A percentile compares a stretch with the other conserved stretches of the same genome.
Conservation (phyloP, 2,797 vertebrate species). For the Poecile montanus region DNA sequence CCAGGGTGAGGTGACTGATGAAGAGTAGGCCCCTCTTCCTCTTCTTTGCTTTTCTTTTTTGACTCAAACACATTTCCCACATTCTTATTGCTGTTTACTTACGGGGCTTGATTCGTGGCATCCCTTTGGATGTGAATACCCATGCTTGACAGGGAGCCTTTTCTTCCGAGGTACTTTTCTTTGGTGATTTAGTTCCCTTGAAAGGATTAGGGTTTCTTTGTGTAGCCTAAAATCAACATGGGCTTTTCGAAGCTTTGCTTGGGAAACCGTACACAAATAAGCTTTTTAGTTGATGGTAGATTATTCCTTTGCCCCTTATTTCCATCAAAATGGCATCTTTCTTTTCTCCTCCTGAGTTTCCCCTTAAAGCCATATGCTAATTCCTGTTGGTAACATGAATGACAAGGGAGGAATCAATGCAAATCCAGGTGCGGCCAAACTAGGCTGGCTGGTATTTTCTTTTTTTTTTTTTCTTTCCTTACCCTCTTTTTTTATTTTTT, state of each 20-base stretch:
- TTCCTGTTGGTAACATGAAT: constrained; percentile 81
- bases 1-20: constrained; percentile 74
- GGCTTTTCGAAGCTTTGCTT: constrained; percentile 86
- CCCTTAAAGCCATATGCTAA: constrained; percentile 91
- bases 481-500: constrained; percentile 20
- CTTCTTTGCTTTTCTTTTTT: constrained; percentile 40
- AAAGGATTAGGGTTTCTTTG: constrained; percentile 96
- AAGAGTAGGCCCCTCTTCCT: constrained; percentile 66
- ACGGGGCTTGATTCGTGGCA: constrained; percentile 87
- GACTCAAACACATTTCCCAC: constrained; percentile 83
- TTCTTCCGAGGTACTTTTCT: constrained; percentile 86
- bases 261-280: constrained; percentile 94
- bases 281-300: constrained; percentile 86
- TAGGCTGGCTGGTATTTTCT: constrained; percentile 76
- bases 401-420: constrained; percentile 78
- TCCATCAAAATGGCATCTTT: constrained; percentile 92
- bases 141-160: constrained; percentile 87
- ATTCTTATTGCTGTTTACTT: constrained; percentile 93
- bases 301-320: constrained; percentile 89
- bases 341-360: constrained; percentile 78
- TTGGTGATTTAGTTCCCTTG: constrained; percentile 92
- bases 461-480: background rate
- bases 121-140: constrained; percentile 86
- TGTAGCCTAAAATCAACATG: constrained; percentile 95
- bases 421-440: constrained; percentile 87